Evolutionary conservation across 2,113 vertebrate species (phyloP).

Genomic region (Cathartes aura): DNA sequence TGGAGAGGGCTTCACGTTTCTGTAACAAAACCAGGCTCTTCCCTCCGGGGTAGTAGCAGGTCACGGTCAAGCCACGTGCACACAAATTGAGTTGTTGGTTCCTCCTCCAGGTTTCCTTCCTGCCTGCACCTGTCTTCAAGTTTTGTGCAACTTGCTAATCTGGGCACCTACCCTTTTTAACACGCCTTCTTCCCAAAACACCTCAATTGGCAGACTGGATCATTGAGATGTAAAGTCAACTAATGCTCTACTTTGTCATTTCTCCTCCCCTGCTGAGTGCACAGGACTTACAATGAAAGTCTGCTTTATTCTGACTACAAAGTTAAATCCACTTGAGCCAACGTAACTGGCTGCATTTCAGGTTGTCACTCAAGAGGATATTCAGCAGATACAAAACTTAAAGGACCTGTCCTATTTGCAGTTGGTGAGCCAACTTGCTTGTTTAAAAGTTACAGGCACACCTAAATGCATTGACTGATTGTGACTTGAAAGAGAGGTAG

Average conservation of each 20-base stretch:
- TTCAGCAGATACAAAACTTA: not conserved
- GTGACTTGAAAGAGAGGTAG: not conserved
- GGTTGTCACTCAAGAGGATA: not conserved
- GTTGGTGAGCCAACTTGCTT: not conserved
- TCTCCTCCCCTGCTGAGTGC: not conserved
- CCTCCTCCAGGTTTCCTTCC: not conserved
- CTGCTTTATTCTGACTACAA: not conserved
- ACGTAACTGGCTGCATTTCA: not conserved
- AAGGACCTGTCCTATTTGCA: not conserved
- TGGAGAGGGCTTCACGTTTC: not conserved
- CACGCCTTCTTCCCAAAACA: not conserved
- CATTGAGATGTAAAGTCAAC: not conserved
- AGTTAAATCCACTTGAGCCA: not conserved
- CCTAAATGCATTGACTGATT: not conserved
- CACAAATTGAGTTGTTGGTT: not conserved
- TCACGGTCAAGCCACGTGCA: not conserved
- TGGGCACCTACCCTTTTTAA: not conserved
- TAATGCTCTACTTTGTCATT: not conserved
- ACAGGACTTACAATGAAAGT: not conserved
- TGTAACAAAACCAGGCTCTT: not conserved
- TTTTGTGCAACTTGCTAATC: not conserved
- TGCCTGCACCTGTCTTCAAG: not conserved
- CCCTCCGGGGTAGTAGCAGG: not conserved
- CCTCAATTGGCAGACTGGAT: not conserved
- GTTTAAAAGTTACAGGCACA: not conserved